These are phyloP conservation scores for Acomys russatus DNA, from an alignment of 2,797 vertebrate genomes.

Conservation along the genomic window DNA sequence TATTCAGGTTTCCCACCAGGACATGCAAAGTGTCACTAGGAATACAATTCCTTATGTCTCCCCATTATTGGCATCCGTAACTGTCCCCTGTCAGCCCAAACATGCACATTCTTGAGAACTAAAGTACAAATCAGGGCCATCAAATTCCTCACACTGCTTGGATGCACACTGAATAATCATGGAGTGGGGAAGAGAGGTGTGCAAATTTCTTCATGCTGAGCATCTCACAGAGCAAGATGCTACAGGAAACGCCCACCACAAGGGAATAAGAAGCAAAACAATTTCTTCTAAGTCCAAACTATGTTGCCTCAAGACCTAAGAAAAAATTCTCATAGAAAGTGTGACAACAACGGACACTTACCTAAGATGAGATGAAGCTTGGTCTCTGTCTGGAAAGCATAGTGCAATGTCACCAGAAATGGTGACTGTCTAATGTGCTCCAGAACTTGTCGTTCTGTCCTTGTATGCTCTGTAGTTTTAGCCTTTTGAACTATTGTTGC, in stretches of 20 bases:
- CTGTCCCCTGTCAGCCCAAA: not conserved
- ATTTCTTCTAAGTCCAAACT: not conserved
- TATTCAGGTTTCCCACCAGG: not conserved
- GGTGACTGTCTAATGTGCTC: slow-evolving; percentile 98
- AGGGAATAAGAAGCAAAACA: not conserved
- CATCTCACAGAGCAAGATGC: not conserved
- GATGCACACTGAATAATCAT: not conserved
- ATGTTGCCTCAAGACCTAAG: not conserved
- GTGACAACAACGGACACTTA: slow-evolving; percentile 84
- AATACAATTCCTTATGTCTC: not conserved
- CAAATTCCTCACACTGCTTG: not conserved
- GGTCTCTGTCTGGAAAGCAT: slow-evolving; percentile 99
- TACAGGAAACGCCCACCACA: not conserved
- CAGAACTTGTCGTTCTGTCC: slow-evolving; percentile 97
- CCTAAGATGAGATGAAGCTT: slow-evolving; percentile 99
- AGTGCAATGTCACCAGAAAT: slow-evolving; percentile 97
- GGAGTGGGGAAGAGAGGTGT: not conserved
- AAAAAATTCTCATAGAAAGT: not conserved
- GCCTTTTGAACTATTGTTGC: slow-evolving; percentile 99
- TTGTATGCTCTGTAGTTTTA: slow-evolving; percentile 98
- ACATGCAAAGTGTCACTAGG: slow-evolving; percentile 10
- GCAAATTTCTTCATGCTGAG: not conserved
- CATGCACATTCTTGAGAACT: not conserved
- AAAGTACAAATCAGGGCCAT: not conserved
- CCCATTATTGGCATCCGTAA: not conserved